Evolutionary conservation across 2,113 vertebrate species (phyloP).

Genomic region (chimpanzee (Pan troglodytes)): NHGRI_mPanTro3-v2.1_pri NC_072401.2:179351501-179352000

Average conservation of each 20-base stretch:
- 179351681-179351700: neutral
- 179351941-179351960: neutral
- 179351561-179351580: neutral
- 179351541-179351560: too few relatives aligned
- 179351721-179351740: neutral
- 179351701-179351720: neutral
- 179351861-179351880: neutral
- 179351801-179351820: neutral
- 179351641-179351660: neutral
- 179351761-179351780: neutral
- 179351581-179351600: neutral
- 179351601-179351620: too few relatives aligned
- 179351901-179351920: neutral
- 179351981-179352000: neutral
- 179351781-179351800: neutral
- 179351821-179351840: neutral
- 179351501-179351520: neutral
- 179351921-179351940: neutral
- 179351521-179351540: neutral
- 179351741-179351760: neutral
- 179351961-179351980: neutral
- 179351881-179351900: fast-evolving
- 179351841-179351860: neutral
- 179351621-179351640: neutral
- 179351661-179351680: neutral